phyloP scores from a whole-genome alignment of 2,888 invertebrate species.

The Serrognathus titanus region DNA sequence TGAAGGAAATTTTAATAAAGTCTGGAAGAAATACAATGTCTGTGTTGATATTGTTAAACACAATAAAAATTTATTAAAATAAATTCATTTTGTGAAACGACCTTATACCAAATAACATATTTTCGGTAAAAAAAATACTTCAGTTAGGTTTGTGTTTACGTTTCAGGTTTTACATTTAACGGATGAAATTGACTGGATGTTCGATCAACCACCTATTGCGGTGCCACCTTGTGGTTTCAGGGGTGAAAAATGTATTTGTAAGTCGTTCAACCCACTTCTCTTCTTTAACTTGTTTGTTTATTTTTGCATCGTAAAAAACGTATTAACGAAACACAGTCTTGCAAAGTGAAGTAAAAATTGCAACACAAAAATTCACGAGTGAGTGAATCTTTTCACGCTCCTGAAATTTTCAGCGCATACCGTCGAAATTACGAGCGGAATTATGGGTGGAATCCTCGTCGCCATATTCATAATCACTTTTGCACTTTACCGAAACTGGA shows the following conservation, averaged over 20 bases:
- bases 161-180: conserved; percentile 72
- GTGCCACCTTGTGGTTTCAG: conserved; percentile 88
- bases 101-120: too few relatives aligned
- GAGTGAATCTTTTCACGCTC: neutral
- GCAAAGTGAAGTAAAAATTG: too few relatives aligned
- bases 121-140: too few relatives aligned
- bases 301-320: neutral
- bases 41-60: too few relatives aligned
- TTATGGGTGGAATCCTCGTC: conserved; percentile 72
- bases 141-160: neutral
- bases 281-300: neutral
- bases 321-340: too few relatives aligned
- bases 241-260: conserved; percentile 86
- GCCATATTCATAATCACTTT: conserved; percentile 69
- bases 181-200: conserved; percentile 73
- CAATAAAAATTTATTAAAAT: too few relatives aligned
- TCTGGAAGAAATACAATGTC: too few relatives aligned
- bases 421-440: conserved; percentile 76
- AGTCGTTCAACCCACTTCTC: conserved; percentile 29
- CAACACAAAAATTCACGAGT: too few relatives aligned
- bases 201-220: conserved; percentile 72
- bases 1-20: too few relatives aligned
- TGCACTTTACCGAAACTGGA: conserved; percentile 85
- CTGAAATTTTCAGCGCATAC: conserved; percentile 60
- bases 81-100: too few relatives aligned